Base-by-base conservation (phyloP, 2,113 vertebrate genomes). In the Anoplopoma fimbria region DNA sequence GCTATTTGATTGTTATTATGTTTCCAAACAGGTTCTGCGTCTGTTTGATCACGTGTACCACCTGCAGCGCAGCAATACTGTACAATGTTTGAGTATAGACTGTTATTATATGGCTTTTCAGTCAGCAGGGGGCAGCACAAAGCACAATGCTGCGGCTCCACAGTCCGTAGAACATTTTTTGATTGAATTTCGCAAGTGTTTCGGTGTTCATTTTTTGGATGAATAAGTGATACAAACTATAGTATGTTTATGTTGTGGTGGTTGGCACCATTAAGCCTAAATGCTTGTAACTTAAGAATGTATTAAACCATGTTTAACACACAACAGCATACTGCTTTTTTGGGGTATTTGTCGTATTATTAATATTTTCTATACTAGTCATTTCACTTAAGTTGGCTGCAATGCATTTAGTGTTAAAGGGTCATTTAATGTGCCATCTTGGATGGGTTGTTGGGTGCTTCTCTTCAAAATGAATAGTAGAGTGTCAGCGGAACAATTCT, bases 101-200 rank as follows among this genome's bases (percentile, higher is more conserved):
- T 36, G 15, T 17, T 60, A 40, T 40, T 2, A 42, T 63, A 17
- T 13, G 12, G 40, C 9, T n/a, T 51, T n/a, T 14, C 19, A 15
- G 21, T 3, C 64, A 70, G n/a, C 58, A 86, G 77, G 76, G 49
- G 62, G 67, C 75, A 69, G 61, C 31, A 68, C 8, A 4, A 36
- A 71, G 45, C 31, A 69, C 10, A 6, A 42, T 62, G 61, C 29
- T 51, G 60, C 45, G 1, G 1, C 25, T 1, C 1, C 2, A 4
- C 9, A 0, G 2, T 17, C 0, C 10, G 10, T 12, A 17, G 25
- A 29, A 65, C 49, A 12, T 40, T 61, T 21, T 70, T 74, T 17
- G 0, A 33, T 49, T 53, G 3, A 17, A 15, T 23, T 38, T 31
- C 4, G 1, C 3, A n/a, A 9, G 14, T 31, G 31, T 27, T 6